Evolutionary conservation across 1,140 invertebrate genomes (phyloP).

Genomic region (Lutraria rhynchaena): DNA sequence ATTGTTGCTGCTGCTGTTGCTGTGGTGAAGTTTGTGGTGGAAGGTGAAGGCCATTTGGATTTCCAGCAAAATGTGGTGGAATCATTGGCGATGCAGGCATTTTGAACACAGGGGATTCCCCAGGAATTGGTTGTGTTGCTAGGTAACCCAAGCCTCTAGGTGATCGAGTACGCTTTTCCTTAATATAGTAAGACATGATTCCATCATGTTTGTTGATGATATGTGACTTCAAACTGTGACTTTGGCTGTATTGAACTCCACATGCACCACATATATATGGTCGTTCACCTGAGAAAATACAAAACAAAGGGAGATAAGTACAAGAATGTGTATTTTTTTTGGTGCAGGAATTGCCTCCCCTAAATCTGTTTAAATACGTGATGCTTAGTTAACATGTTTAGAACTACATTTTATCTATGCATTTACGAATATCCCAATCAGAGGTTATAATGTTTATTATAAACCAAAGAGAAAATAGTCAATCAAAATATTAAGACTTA

Average conservation of each 20-base stretch:
- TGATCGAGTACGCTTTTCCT: slow-evolving; percentile 78
- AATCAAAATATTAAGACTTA: too few relatives aligned
- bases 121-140: slow-evolving; percentile 65
- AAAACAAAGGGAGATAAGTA: background rate
- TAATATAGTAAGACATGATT: slow-evolving; percentile 80
- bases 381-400: too few relatives aligned
- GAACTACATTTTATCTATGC: too few relatives aligned
- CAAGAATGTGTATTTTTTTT: background rate
- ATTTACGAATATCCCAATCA: too few relatives aligned
- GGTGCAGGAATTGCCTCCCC: background rate
- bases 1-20: slow-evolving; percentile 50
- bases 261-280: slow-evolving; percentile 80
- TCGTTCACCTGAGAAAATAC: slow-evolving; percentile 71
- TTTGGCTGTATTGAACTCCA: slow-evolving; percentile 80
- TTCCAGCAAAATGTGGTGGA: slow-evolving; percentile 63
- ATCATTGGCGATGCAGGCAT: slow-evolving; percentile 64
- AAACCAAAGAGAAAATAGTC: too few relatives aligned
- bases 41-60: slow-evolving; percentile 64
- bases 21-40: slow-evolving; percentile 53
- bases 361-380: too few relatives aligned
- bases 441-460: too few relatives aligned
- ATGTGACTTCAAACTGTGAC: slow-evolving; percentile 80
- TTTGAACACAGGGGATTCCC: slow-evolving; percentile 73
- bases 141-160: slow-evolving; percentile 78
- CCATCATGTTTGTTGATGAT: slow-evolving; percentile 81